Conservation (phyloP, 2,113 vertebrate species). For the Pyrgilauda ruficollis region DNA sequence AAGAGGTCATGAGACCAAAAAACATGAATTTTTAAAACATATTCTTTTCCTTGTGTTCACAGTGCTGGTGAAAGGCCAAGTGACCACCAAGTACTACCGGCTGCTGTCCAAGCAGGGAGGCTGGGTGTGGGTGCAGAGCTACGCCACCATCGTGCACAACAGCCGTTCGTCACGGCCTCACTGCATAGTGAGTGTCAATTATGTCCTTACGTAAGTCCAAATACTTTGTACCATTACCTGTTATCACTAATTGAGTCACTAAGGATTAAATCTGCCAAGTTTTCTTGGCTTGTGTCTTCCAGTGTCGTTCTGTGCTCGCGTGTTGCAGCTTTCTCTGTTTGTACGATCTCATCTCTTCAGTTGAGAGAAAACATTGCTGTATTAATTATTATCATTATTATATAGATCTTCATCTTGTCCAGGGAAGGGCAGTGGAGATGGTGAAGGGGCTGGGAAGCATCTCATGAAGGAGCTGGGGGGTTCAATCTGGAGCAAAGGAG, state of each 20-base stretch:
- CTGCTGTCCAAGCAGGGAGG: constrained; percentile 90
- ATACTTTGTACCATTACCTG: constrained; percentile 54
- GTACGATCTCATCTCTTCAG: background rate
- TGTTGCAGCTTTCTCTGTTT: background rate
- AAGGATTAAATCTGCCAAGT: background rate
- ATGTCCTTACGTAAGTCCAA: constrained; percentile 94
- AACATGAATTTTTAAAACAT: background rate
- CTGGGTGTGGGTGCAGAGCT: constrained; percentile 97
- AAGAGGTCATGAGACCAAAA: background rate
- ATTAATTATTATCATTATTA: background rate
- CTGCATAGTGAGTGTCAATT: constrained; percentile 98
- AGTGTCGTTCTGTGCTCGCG: background rate
- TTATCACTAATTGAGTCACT: background rate
- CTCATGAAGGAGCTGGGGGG: background rate
- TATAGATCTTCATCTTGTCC: background rate
- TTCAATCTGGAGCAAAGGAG: background rate
- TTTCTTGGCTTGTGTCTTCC: background rate
- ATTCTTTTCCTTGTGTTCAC: constrained; percentile 20
- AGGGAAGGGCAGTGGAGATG: background rate
- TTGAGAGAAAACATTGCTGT: accelerated
- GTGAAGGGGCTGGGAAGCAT: background rate
- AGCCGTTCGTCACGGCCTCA: constrained; percentile 93
- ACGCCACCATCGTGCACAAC: constrained; percentile 93
- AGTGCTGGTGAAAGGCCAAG: constrained; percentile 95
- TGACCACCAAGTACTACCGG: constrained; percentile 94